Percentiles rank a stretch among this genome's conserved stretches.
These are phyloP conservation scores for Barbus barbus DNA, from an alignment of 2,113 vertebrate species.

Conservation along the genomic window DNA sequence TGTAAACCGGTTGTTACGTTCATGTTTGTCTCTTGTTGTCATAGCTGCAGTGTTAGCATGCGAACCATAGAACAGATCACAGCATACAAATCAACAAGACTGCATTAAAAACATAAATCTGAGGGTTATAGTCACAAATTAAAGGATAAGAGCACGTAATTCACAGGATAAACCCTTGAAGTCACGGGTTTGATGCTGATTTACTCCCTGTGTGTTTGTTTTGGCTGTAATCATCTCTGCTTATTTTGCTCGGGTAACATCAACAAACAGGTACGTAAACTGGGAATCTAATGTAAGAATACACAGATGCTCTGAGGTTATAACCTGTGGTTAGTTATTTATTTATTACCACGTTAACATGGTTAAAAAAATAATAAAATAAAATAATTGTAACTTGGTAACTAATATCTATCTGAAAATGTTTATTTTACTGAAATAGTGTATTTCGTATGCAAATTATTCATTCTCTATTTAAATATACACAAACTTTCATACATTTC, in stretches of 20 bases:
- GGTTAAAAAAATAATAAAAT: neutral
- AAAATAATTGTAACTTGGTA: neutral
- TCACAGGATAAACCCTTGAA: neutral
- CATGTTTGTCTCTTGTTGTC: slow-evolving; percentile 44
- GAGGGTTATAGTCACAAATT: neutral
- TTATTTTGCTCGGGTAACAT: neutral
- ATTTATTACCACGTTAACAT: neutral
- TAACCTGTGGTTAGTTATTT: no score
- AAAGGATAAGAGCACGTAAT: neutral
- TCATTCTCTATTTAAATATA: neutral
- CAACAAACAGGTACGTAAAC: slow-evolving; percentile 38
- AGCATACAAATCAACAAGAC: neutral
- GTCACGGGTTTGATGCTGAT: slow-evolving; percentile 9
- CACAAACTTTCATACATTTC: neutral
- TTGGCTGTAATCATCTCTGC: neutral
- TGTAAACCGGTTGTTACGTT: neutral
- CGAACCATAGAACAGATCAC: neutral
- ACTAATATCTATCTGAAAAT: no score
- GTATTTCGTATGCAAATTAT: neutral
- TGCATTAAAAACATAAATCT: neutral
- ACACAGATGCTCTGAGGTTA: neutral
- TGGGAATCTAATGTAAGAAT: neutral
- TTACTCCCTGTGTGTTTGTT: neutral
- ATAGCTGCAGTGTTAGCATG: slow-evolving; percentile 44
- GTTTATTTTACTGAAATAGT: neutral